phyloP scores from a whole-genome alignment of 1,140 invertebrate genomes.

The Cydia fagiglandana region DNA sequence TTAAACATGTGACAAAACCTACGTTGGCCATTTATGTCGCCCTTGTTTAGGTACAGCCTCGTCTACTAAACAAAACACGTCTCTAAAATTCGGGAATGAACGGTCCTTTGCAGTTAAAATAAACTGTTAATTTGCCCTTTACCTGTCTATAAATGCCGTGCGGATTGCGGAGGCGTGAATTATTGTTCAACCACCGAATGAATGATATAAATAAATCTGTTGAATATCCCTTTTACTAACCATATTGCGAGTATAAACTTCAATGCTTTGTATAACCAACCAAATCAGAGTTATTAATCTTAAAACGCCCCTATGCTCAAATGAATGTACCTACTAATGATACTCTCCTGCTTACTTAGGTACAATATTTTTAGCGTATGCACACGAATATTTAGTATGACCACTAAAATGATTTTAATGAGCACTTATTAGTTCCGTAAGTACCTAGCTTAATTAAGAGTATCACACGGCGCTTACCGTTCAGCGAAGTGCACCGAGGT shows the following conservation, averaged over 20 bases:
- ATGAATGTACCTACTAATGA: no score
- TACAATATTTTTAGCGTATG: no score
- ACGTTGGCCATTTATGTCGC: no score
- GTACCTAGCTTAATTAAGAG: background rate
- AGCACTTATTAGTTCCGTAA: background rate
- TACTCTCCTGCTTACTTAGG: no score
- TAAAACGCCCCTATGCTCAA: no score
- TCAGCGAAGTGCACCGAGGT: background rate
- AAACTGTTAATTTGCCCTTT: background rate
- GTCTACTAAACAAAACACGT: background rate
- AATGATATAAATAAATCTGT: constrained; percentile 4
- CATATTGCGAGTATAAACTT: background rate
- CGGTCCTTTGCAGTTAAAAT: background rate
- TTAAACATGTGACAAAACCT: no score
- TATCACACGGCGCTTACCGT: constrained; percentile 16
- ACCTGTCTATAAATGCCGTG: background rate
- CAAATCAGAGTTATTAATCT: no score
- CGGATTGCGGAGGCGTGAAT: constrained; percentile 1
- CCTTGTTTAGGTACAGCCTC: background rate
- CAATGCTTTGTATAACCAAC: background rate
- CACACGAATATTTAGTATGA: no score
- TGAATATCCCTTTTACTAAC: background rate
- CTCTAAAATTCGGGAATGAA: background rate
- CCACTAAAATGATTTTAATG: background rate
- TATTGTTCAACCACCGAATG: background rate